Percentiles rank a stretch among this genome's conserved stretches.
Evolutionary conservation across 2,113 vertebrate genomes (phyloP).

Genomic region (Eretmodus cyanostictus): DNA sequence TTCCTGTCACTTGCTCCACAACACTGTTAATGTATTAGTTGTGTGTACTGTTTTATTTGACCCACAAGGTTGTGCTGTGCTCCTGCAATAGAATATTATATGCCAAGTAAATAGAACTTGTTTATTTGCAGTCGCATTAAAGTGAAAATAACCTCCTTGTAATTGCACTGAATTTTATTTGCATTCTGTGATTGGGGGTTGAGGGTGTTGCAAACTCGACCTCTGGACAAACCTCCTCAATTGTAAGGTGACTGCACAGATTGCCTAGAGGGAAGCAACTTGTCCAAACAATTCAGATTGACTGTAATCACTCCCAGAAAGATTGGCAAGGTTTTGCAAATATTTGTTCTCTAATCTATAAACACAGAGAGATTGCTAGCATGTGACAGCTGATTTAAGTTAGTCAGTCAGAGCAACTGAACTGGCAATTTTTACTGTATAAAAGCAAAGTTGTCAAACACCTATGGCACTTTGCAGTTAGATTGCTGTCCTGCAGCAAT

Average conservation of each 20-base stretch:
- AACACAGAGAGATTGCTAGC: neutral
- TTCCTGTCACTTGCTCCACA: neutral
- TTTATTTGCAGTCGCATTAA: neutral
- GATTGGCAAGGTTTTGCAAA: neutral
- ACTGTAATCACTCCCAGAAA: neutral
- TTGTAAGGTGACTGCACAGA: neutral
- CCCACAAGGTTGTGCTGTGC: constrained; percentile 29
- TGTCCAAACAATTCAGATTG: neutral
- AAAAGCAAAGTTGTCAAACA: neutral
- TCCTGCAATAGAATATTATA: neutral
- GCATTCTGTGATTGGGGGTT: neutral
- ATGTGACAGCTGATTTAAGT: neutral
- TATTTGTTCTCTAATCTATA: neutral
- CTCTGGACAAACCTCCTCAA: neutral
- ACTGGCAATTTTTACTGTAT: neutral
- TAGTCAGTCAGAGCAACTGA: neutral
- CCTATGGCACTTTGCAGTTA: neutral
- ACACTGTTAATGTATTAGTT: neutral
- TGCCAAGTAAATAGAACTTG: neutral
- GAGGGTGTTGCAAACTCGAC: neutral
- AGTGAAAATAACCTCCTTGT: neutral
- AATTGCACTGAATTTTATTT: rapidly evolving
- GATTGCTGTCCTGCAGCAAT: neutral
- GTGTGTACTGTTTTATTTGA: neutral
- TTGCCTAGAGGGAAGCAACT: neutral